Conservation (phyloP, 1,140 invertebrate genomes). For the Colletes latitarsis region DNA sequence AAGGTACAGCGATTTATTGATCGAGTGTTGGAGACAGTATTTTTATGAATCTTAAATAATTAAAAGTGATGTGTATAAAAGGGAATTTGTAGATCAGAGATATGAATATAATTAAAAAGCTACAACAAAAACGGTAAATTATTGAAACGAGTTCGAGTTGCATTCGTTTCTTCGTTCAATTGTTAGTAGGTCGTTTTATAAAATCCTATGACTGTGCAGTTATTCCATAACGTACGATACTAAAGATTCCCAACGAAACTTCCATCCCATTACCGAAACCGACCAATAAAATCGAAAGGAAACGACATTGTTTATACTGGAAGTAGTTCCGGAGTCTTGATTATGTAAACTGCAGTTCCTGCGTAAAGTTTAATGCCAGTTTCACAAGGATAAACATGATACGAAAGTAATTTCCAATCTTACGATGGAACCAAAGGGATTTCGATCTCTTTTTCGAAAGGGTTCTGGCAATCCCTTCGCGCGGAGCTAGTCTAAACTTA, state of each 20-base stretch:
- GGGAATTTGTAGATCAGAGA: too few species aligned
- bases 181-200: not conserved
- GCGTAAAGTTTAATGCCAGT: constrained; percentile 36
- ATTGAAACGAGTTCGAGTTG: too few species aligned
- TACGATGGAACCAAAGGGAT: constrained; percentile 16
- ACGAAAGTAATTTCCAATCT: constrained; percentile 41
- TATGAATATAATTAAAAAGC: too few species aligned
- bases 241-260: not conserved
- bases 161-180: too few species aligned
- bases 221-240: too few species aligned
- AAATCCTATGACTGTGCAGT: not conserved
- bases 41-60: too few species aligned
- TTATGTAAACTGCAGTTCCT: constrained; percentile 51
- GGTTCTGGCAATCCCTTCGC: not conserved
- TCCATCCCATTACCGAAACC: not conserved
- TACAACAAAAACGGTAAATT: too few species aligned
- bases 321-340: constrained; percentile 7
- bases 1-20: too few species aligned
- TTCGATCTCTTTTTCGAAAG: not conserved
- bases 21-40: too few species aligned
- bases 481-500: too few species aligned
- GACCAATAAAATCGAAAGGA: constrained; percentile 15
- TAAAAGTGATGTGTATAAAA: too few species aligned
- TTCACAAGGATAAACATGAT: constrained; percentile 28
- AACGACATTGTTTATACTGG: constrained; percentile 29